Percentiles rank a stretch among this genome's conserved stretches.
Evolutionary conservation across 2,888 invertebrate species (phyloP).

Genomic region (Tetheella fluctuosa): DNA sequence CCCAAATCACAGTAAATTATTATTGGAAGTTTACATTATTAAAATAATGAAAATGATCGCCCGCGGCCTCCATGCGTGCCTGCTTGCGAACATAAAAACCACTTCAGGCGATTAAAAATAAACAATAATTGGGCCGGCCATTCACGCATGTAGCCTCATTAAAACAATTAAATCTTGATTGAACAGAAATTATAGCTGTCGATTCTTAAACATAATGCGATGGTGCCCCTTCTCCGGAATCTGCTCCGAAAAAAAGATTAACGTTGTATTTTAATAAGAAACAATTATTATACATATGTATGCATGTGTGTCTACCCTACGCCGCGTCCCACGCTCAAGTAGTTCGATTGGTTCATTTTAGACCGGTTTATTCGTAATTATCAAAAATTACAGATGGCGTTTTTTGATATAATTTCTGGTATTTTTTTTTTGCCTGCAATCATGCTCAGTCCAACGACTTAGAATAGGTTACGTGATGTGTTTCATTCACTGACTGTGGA

Average conservation of each 20-base stretch:
- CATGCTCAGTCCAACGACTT: conserved; percentile 33
- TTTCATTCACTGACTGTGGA: not conserved
- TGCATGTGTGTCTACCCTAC: conserved; percentile 62
- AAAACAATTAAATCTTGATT: conserved; percentile 85
- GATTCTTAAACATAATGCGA: conserved; percentile 83
- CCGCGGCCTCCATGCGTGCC: conserved; percentile 78
- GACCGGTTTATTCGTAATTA: conserved; percentile 76
- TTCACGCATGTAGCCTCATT: conserved; percentile 84
- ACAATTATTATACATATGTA: conserved; percentile 80
- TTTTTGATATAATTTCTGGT: conserved; percentile 67
- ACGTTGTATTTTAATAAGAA: conserved; percentile 83
- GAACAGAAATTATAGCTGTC: conserved; percentile 85
- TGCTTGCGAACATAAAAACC: conserved; percentile 82
- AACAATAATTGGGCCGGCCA: conserved; percentile 84
- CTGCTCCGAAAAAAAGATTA: conserved; percentile 81
- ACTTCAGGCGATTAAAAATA: conserved; percentile 84
- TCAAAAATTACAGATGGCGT: conserved; percentile 79
- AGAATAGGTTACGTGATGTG: conserved; percentile 35
- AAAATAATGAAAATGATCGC: conserved; percentile 85
- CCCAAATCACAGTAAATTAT: conserved; percentile 84
- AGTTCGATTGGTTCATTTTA: conserved; percentile 71
- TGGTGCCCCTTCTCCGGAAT: conserved; percentile 75
- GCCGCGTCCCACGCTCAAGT: conserved; percentile 79
- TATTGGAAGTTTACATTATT: conserved; percentile 84
- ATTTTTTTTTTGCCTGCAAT: conserved; percentile 58